Percentiles rank a stretch among this genome's conserved stretches.
Conservation (phyloP, 92 coral and sea anemone genomes). For the Paramuricea clavata region DNA sequence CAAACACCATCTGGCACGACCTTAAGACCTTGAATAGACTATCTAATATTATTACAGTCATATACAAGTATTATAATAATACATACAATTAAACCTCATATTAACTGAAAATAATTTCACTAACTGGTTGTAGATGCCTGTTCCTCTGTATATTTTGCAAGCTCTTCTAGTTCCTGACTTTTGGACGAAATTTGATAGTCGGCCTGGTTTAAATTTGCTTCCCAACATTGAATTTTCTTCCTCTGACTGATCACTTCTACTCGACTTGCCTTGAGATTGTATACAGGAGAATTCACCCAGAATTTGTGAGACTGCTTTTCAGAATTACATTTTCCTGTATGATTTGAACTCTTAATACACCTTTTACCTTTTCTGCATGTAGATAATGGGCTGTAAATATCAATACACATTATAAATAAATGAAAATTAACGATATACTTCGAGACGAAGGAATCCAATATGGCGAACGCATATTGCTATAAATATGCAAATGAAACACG, state of each 20-base stretch:
- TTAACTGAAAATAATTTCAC: background rate
- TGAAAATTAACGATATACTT: too few species aligned
- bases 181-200: background rate
- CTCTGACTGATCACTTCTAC: background rate
- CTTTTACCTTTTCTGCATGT: slow-evolving; percentile 16
- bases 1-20: too few species aligned
- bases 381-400: background rate
- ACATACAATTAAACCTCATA: too few species aligned
- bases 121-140: slow-evolving; percentile 3
- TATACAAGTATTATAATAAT: too few species aligned
- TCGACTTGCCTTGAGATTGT: background rate
- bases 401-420: background rate
- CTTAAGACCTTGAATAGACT: too few species aligned
- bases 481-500: background rate
- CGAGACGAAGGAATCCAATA: background rate
- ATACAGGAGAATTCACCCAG: background rate
- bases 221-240: background rate
- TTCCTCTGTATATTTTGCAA: background rate
- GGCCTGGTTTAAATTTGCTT: background rate
- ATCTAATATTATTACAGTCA: too few species aligned
- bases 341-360: background rate
- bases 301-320: slow-evolving; percentile 9
- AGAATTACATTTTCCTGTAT: background rate
- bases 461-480: background rate
- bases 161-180: background rate